Evolutionary conservation across 1,140 invertebrate species (phyloP), one percentile per base, ranked within the genome.

Genomic region (Venustaconcha ellipsiformis): DNA sequence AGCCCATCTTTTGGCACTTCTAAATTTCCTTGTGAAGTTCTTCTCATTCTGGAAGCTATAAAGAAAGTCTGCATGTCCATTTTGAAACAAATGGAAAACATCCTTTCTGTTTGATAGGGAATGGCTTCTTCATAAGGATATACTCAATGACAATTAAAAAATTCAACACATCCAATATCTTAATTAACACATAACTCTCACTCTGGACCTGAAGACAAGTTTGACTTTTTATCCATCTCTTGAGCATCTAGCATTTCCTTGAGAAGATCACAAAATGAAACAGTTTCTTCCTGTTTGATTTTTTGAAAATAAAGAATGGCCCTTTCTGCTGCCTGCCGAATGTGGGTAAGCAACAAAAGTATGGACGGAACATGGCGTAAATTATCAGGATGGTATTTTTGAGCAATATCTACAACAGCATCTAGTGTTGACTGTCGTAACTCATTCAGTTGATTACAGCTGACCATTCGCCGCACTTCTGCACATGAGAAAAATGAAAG

Each of bases 201-300:
- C 2, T 37, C 37, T 37, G 37, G 37, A 37, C 30, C 14, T 60
- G 58, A 30, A 70, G 70, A 72, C 0, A 26, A 6, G 6, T n/a
- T 26, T 26, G 14, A 15, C 57, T 62, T 71, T 57, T 77, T 77
- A 13, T 72, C 69, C 13, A 72, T 70, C 14, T 84, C 84, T 72
- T 88, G 86, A 57, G 87, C 85, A 73, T 88, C 87, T 37, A 88
- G 70, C 87, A 88, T 88, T 72, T 88, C 87, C 11, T 80, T 85
- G 17, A 88, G 58, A 23, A 88, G 72, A 76, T 87, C 87, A 82
- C 86, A 87, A 78, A 88, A 87, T 30, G 78, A 80, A 65, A 88
- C 85, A 59, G 70, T 78, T 37, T 84, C 87, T 75, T 88, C 87
- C 23, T 70, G 72, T 71, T 88, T 88, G 18, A 87, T 79, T 60